Conservation (phyloP, 2,113 vertebrate genomes). For the Erythrocercus mccallii region DNA sequence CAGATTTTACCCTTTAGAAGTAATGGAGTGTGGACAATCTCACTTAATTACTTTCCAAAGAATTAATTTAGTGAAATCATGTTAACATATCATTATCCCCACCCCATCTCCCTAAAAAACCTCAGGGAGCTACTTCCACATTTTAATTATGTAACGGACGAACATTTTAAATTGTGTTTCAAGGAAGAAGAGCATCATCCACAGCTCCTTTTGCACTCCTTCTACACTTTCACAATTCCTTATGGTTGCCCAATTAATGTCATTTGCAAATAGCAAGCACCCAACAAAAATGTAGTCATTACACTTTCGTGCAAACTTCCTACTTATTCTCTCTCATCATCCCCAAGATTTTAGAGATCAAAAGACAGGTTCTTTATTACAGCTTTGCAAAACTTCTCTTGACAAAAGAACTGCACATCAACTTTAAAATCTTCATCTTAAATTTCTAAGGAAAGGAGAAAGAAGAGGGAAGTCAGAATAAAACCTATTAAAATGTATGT, state of each 20-base stretch:
- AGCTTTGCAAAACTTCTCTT: not conserved
- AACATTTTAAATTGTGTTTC: not conserved
- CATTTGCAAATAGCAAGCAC: not conserved
- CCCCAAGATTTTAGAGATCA: not conserved
- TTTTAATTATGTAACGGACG: not conserved
- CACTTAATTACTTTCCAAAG: slow-evolving; percentile 12
- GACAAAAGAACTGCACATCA: not conserved
- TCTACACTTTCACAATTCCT: not conserved
- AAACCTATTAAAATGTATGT: slow-evolving; percentile 14
- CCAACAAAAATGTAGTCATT: not conserved
- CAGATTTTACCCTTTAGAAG: not conserved
- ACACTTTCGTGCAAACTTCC: not conserved
- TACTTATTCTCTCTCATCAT: slow-evolving; percentile 4
- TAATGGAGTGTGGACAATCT: not conserved
- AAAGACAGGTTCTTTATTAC: not conserved
- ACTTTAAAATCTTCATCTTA: not conserved
- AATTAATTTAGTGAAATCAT: slow-evolving; percentile 16
- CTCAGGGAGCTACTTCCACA: not conserved
- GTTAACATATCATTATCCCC: slow-evolving; percentile 21
- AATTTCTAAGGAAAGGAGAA: slow-evolving; percentile 5
- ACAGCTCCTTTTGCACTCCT: not conserved
- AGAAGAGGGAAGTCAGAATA: not conserved
- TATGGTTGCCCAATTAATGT: not conserved
- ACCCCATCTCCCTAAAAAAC: not conserved
- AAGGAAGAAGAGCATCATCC: not conserved